Conservation (phyloP, 2,113 vertebrate genomes). For the Bubo bubo region DNA sequence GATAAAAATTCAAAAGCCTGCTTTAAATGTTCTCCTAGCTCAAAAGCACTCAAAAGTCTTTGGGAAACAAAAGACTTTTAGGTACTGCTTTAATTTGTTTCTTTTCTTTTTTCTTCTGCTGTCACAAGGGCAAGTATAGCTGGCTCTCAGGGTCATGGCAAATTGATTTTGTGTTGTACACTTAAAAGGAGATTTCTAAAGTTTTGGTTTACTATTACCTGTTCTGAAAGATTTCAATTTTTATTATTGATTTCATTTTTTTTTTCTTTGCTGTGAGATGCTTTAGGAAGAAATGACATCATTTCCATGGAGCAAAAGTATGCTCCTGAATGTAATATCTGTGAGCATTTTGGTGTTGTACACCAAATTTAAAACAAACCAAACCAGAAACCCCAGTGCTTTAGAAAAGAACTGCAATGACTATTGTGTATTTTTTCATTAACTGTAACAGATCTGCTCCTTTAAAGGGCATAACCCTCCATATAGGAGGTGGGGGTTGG, state of each 20-base stretch:
- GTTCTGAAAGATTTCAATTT: slow-evolving; percentile 71
- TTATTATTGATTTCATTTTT: slow-evolving; percentile 70
- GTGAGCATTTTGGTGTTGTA: slow-evolving; percentile 17
- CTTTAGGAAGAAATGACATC: slow-evolving; percentile 7
- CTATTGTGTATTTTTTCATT: neutral
- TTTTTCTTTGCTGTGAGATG: slow-evolving; percentile 47
- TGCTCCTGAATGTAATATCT: neutral
- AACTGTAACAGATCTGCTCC: neutral
- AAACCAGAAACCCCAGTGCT: neutral
- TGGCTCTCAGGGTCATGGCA: slow-evolving; percentile 69
- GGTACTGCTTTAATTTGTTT: slow-evolving; percentile 70
- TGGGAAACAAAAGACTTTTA: slow-evolving; percentile 55
- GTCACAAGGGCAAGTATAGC: slow-evolving; percentile 63
- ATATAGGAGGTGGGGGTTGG: neutral
- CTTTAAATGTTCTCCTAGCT: slow-evolving; percentile 47
- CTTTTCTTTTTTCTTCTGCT: slow-evolving; percentile 59
- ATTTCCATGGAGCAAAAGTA: slow-evolving; percentile 41
- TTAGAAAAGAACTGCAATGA: neutral
- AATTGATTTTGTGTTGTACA: slow-evolving; percentile 79
- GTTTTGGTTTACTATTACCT: slow-evolving; percentile 64
- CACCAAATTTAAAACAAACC: neutral
- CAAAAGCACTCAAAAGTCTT: slow-evolving; percentile 56
- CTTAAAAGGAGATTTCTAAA: slow-evolving; percentile 69
- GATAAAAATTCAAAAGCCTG: slow-evolving; percentile 50
- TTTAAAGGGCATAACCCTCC: slow-evolving; percentile 45